Percentiles rank a stretch among this genome's conserved stretches.
These are phyloP conservation scores for Drosophila teissieri DNA, from an alignment of 1,140 invertebrate species.

Conservation along the genomic window DNA sequence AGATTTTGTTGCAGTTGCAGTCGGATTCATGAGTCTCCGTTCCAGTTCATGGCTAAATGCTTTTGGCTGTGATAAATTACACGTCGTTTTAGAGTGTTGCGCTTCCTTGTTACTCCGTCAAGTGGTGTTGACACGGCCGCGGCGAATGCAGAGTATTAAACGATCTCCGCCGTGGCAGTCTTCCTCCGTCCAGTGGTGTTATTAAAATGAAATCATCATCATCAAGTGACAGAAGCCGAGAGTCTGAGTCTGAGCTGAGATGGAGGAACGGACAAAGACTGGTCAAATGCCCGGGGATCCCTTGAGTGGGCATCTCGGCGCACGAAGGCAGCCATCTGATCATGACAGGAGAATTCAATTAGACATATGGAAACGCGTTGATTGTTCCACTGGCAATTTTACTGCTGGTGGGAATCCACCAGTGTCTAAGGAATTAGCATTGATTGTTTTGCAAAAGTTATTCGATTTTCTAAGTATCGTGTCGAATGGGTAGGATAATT, in stretches of 20 bases:
- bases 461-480: not conserved
- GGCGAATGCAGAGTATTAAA: slow-evolving; percentile 53
- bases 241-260: slow-evolving; percentile 8
- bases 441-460: not conserved
- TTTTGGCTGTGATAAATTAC: slow-evolving; percentile 79
- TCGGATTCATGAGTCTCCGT: slow-evolving; percentile 22
- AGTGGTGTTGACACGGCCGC: slow-evolving; percentile 72
- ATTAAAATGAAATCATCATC: slow-evolving; percentile 80
- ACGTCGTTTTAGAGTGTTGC: slow-evolving; percentile 76
- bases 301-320: slow-evolving; percentile 33
- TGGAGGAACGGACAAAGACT: slow-evolving; percentile 22
- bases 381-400: slow-evolving; percentile 25
- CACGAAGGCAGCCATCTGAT: slow-evolving; percentile 45
- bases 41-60: slow-evolving; percentile 78
- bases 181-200: slow-evolving; percentile 64
- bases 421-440: slow-evolving; percentile 2
- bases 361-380: slow-evolving; percentile 45
- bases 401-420: slow-evolving; percentile 8
- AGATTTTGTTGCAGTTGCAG: slow-evolving; percentile 18
- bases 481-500: not conserved
- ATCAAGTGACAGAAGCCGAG: slow-evolving; percentile 67
- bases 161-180: slow-evolving; percentile 22
- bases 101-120: slow-evolving; percentile 79
- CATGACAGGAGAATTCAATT: slow-evolving; percentile 76
- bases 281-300: slow-evolving; percentile 37